Conservation (phyloP, 2,797 vertebrate species). For the Gallinago stenura region DNA sequence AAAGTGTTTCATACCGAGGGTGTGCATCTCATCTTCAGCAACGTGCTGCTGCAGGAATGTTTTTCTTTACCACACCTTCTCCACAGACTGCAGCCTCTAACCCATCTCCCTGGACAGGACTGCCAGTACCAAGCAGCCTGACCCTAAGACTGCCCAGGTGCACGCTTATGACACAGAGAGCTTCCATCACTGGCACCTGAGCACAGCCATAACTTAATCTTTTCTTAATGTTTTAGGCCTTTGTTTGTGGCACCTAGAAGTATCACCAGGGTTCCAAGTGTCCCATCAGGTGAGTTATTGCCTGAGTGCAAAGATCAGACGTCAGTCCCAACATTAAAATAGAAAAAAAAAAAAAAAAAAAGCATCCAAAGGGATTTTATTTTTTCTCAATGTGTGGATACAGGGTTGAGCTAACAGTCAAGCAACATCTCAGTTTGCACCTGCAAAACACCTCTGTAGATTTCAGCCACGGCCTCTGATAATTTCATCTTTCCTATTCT, state of each 20-base stretch:
- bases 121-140: background rate
- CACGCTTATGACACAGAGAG: background rate
- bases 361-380: background rate
- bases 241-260: background rate
- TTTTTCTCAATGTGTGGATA: background rate
- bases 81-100: background rate
- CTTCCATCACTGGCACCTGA: background rate
- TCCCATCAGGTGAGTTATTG: background rate
- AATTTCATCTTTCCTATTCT: background rate
- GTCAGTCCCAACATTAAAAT: background rate
- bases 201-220: background rate
- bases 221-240: background rate
- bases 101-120: background rate
- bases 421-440: background rate
- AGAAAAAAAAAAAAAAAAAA: background rate
- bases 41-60: fast-evolving
- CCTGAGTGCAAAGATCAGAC: background rate
- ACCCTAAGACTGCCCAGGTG: background rate
- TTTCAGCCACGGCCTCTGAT: background rate
- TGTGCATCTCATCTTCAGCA: background rate
- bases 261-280: background rate
- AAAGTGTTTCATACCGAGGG: background rate
- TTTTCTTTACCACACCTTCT: background rate
- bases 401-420: background rate
- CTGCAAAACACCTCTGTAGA: background rate